Evolutionary conservation across 2,113 vertebrate genomes (phyloP).

Genomic region (Ciconia maguari): DNA sequence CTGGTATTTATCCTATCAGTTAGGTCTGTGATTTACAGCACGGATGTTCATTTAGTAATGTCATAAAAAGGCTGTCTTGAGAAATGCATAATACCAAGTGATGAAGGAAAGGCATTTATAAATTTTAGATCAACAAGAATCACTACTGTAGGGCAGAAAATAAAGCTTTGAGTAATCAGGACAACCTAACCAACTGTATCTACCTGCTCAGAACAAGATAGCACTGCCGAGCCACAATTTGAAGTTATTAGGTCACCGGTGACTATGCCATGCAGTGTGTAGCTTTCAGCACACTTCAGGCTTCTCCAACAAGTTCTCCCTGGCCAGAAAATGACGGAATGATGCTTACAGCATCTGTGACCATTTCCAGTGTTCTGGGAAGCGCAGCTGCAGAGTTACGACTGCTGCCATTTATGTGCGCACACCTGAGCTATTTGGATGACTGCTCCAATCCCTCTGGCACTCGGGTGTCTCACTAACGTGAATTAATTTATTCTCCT

Average conservation of each 20-base stretch:
- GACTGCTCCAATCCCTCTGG: not conserved
- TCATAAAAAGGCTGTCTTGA: not conserved
- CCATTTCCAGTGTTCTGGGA: not conserved
- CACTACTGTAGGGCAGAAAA: not conserved
- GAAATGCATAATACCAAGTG: not conserved
- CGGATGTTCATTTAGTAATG: not conserved
- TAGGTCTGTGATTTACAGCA: not conserved
- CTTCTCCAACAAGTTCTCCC: not conserved
- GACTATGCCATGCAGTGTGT: not conserved
- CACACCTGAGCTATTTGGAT: not conserved
- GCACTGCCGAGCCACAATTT: not conserved
- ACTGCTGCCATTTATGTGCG: not conserved
- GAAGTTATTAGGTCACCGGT: not conserved
- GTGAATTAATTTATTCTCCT: not conserved
- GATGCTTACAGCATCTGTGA: not conserved
- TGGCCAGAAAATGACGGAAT: not conserved
- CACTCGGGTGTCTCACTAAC: not conserved
- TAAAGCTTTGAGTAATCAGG: not conserved
- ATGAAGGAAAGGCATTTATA: not conserved
- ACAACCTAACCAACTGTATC: not conserved
- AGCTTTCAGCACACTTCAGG: not conserved
- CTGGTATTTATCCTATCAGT: not conserved
- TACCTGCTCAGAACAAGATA: not conserved
- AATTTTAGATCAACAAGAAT: not conserved
- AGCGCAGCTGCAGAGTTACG: rapidly evolving